Conservation (phyloP, 2,888 invertebrate genomes). For the Eudemis profundana region DNA sequence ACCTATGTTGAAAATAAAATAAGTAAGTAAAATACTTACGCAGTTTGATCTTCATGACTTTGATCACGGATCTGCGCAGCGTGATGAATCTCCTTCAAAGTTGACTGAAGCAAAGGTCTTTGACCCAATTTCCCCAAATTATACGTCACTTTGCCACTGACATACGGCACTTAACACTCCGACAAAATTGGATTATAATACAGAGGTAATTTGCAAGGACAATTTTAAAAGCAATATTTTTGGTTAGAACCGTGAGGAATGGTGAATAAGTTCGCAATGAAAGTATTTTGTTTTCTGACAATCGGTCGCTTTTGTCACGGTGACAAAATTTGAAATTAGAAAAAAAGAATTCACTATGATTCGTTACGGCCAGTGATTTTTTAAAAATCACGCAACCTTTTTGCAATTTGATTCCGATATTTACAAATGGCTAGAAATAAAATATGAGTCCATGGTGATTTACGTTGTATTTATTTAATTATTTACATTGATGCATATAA, state of each 20-base stretch:
- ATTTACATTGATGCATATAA: neutral
- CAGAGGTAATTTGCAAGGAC: constrained; percentile 16
- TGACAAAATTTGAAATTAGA: constrained; percentile 43
- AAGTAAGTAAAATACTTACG: constrained; percentile 77
- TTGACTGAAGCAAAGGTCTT: constrained; percentile 43
- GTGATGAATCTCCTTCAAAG: constrained; percentile 70
- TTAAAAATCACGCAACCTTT: constrained; percentile 13
- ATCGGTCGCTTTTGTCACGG: constrained; percentile 31
- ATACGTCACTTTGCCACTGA: constrained; percentile 44
- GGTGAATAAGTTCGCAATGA: constrained; percentile 30
- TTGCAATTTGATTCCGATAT: neutral
- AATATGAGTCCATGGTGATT: neutral
- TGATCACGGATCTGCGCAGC: constrained; percentile 81
- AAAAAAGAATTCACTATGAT: constrained; percentile 39
- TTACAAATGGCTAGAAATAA: neutral
- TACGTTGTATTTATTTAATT: neutral
- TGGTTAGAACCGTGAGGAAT: constrained; percentile 9
- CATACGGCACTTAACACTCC: constrained; percentile 41
- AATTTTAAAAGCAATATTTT: constrained; percentile 18
- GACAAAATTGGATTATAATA: constrained; percentile 19
- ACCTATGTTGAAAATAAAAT: constrained; percentile 38
- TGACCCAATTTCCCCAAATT: constrained; percentile 38
- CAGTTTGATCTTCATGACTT: constrained; percentile 84
- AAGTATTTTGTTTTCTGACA: constrained; percentile 41
- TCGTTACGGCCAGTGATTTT: constrained; percentile 19